Percentiles rank a stretch among this genome's conserved stretches.
phyloP scores from a whole-genome alignment of 2,113 vertebrate genomes.

The Solenodon paradoxus region DNA sequence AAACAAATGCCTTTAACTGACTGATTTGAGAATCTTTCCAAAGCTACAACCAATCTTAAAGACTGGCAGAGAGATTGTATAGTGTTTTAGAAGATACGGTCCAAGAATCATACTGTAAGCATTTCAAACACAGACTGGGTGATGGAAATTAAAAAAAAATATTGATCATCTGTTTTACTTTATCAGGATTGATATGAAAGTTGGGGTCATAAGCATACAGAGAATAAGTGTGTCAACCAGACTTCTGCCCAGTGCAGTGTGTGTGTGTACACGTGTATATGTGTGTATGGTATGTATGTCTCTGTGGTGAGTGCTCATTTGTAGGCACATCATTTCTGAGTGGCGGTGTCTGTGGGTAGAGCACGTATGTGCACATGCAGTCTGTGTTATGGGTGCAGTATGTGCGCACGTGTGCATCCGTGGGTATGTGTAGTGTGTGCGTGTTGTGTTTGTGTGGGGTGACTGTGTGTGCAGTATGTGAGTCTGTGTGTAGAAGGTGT shows the following conservation, averaged over 20 bases:
- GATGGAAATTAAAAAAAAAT: background rate
- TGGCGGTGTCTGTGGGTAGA: no score
- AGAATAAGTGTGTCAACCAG: background rate
- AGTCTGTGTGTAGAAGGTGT: background rate
- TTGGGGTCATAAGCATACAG: background rate
- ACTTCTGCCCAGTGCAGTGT: no score
- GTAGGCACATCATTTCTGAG: background rate
- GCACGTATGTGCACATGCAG: no score
- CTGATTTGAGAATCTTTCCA: background rate
- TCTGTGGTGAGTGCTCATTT: background rate
- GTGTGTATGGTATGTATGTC: background rate
- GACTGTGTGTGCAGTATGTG: no score
- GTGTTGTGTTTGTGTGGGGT: background rate
- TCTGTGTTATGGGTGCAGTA: no score
- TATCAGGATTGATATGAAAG: background rate
- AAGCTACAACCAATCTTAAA: background rate
- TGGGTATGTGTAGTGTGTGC: no score
- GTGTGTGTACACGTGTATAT: background rate
- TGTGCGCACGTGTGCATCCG: no score
- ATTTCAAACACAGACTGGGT: background rate
- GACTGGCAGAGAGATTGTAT: background rate
- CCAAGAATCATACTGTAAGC: background rate
- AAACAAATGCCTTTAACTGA: background rate
- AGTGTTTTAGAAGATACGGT: background rate
- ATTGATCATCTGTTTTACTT: background rate